Conservation (phyloP, 2,797 vertebrate species). For the Taenioides sp. region DNA sequence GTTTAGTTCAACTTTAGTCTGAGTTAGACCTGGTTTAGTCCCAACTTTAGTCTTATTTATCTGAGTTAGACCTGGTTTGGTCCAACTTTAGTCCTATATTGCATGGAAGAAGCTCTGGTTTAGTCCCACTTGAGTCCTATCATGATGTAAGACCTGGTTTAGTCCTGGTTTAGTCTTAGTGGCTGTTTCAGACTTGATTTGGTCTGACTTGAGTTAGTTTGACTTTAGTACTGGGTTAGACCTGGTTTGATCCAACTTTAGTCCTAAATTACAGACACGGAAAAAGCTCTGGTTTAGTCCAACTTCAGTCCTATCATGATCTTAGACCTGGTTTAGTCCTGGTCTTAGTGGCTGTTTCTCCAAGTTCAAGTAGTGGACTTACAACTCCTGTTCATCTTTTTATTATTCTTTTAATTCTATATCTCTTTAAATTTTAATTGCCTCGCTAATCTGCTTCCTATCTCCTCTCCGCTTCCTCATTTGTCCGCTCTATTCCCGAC, state of each 20-base stretch:
- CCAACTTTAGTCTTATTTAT: not conserved
- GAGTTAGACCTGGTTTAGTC: too few species aligned
- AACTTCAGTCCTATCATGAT: not conserved
- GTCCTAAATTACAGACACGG: too few species aligned
- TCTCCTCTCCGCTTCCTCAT: not conserved
- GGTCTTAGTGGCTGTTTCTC: not conserved
- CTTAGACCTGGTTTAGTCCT: not conserved
- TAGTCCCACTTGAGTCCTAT: too few species aligned
- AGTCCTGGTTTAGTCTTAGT: not conserved
- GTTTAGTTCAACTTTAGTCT: too few species aligned
- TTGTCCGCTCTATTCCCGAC: not conserved
- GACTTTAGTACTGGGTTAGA: not conserved
- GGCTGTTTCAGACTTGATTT: not conserved
- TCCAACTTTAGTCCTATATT: too few species aligned
- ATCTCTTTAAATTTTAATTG: slow-evolving; percentile 9
- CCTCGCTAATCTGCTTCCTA: not conserved
- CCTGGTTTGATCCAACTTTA: not conserved
- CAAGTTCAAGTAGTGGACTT: not conserved
- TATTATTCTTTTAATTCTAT: not conserved
- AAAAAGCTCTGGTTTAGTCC: not conserved
- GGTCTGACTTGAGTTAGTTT: not conserved
- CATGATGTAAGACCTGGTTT: not conserved
- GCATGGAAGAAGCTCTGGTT: too few species aligned
- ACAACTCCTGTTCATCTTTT: not conserved
- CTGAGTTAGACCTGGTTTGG: not conserved